These are phyloP conservation scores for Pygmarrhopalites habei DNA, from an alignment of 1,140 invertebrate species.

Conservation along the genomic window DNA sequence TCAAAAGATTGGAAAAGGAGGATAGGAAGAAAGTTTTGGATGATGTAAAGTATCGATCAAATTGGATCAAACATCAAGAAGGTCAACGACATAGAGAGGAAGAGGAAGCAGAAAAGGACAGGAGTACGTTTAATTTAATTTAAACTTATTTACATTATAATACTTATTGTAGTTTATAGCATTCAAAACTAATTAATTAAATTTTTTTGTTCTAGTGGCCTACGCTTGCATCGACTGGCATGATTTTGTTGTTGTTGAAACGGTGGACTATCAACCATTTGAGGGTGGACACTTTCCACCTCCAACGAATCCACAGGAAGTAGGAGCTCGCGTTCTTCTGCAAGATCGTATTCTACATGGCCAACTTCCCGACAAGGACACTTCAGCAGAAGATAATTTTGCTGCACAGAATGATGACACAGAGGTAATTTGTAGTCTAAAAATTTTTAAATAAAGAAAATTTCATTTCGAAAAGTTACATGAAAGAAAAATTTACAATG, in stretches of 20 bases:
- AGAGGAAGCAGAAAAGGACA: slow-evolving; percentile 87
- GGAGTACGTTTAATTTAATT: slow-evolving; percentile 49
- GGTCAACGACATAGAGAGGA: slow-evolving; percentile 84
- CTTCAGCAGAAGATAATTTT: slow-evolving; percentile 53
- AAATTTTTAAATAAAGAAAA: too few species aligned
- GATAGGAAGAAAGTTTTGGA: slow-evolving; percentile 73
- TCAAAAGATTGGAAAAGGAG: slow-evolving; percentile 72
- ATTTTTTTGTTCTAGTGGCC: slow-evolving; percentile 56
- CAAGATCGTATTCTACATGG: slow-evolving; percentile 53
- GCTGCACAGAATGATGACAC: slow-evolving; percentile 47
- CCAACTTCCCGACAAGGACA: slow-evolving; percentile 46
- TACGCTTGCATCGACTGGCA: slow-evolving; percentile 99
- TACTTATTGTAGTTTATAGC: neutral
- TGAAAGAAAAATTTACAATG: too few species aligned
- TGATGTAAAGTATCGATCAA: slow-evolving; percentile 86
- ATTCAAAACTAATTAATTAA: slow-evolving; percentile 2
- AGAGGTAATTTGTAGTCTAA: slow-evolving; percentile 41
- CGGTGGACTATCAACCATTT: slow-evolving; percentile 95
- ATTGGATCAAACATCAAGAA: slow-evolving; percentile 93
- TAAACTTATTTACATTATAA: too few species aligned
- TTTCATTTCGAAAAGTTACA: too few species aligned
- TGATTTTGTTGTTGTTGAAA: slow-evolving; percentile 99
- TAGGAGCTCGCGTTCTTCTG: slow-evolving; percentile 85
- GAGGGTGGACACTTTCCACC: slow-evolving; percentile 93
- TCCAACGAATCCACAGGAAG: slow-evolving; percentile 93